These are phyloP conservation scores for Micropoecilia bifurca DNA, from an alignment of 2,797 vertebrate species.

Conservation along the genomic window DNA sequence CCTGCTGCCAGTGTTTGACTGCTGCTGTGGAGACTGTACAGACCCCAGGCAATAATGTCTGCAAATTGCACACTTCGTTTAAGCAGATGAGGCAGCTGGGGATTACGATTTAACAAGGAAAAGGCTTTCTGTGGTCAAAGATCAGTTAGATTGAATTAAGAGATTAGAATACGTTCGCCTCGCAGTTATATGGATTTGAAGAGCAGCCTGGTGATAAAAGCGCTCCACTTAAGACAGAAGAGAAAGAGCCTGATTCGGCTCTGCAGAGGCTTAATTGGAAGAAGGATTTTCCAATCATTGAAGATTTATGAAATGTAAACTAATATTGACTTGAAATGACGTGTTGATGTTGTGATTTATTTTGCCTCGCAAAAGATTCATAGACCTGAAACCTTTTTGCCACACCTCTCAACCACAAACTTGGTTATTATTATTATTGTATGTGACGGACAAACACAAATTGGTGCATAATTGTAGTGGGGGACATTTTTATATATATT, in stretches of 20 bases:
- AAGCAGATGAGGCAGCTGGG: constrained; percentile 70
- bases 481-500: background rate
- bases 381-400: background rate
- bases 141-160: constrained; percentile 82
- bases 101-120: constrained; percentile 78
- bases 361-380: background rate
- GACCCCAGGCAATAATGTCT: constrained; percentile 72
- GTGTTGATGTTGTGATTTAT: background rate
- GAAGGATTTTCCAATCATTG: constrained; percentile 54
- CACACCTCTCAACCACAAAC: background rate
- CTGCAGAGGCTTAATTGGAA: constrained; percentile 61
- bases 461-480: background rate
- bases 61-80: constrained; percentile 81
- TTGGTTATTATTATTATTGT: background rate
- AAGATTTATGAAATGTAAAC: constrained; percentile 48
- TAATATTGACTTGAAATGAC: background rate
- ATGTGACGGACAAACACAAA: background rate
- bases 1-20: constrained; percentile 65
- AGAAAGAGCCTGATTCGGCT: constrained; percentile 62
- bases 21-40: constrained; percentile 44
- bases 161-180: constrained; percentile 79
- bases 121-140: constrained; percentile 79
- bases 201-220: constrained; percentile 60
- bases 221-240: constrained; percentile 61
- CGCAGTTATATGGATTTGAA: constrained; percentile 70